Evolutionary conservation across 2,888 invertebrate genomes (phyloP), one percentile per base, ranked within the genome.

Genomic region (Tolmerus cingulatus): DNA sequence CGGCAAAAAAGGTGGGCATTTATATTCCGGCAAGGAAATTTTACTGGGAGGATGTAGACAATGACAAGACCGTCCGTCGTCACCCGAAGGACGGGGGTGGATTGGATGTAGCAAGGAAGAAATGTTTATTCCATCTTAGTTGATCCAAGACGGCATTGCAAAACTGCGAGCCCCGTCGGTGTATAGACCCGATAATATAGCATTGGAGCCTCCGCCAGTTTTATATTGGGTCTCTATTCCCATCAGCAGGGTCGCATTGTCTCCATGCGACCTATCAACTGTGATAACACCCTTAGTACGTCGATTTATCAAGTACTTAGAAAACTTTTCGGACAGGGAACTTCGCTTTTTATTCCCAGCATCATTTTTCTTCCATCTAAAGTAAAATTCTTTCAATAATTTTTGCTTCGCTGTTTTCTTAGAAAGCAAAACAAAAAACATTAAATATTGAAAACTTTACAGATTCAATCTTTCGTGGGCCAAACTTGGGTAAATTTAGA

Each of bases 261-360:
- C 51, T 81, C 55, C n/a, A 81, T 51, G 81, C 51, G 81, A 81
- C 81, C 51, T 40, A 81, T 55, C 81, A 81, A 55, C 46, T 55
- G 55, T 16, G 51, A 81, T 81, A 55, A 55, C 27, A 27, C 51
- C 51, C 30, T 81, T 81, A 81, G 46, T 81, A 30, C 55, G 23
- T 27, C 55, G 34, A 51, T 81, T 81, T 81, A 81, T 81, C 81
- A 81, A 81, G 55, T 46, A 55, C 81, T 81, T 81, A 30, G 81
- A 27, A 34, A 81, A 55, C 81, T 55, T 81, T 81, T 81, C 51
- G 23, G 30, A 55, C 23, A 81, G 55, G 27, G 30, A 55, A 81
- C 30, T 81, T 55, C 55, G 30, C 51, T 23, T 81, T 81, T 81
- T 81, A 46, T 55, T 81, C 55, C 8, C 14, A 78, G 2, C 37